These are phyloP conservation scores for Microcaecilia unicolor DNA, from an alignment of 2,797 vertebrate genomes.

Conservation along the genomic window DNA sequence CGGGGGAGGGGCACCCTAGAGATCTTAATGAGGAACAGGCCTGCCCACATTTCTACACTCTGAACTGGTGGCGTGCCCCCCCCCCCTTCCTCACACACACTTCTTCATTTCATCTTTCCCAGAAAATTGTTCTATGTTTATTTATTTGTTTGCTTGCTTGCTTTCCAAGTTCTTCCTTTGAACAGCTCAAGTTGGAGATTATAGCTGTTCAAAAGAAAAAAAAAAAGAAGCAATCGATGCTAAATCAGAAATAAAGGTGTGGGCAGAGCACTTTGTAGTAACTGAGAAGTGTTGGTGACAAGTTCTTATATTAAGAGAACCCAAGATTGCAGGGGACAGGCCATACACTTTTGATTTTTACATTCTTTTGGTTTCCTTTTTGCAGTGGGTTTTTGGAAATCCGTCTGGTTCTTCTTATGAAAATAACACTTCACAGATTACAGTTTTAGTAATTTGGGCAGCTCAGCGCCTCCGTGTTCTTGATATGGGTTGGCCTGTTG, in stretches of 20 bases:
- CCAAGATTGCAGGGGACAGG: slow-evolving; percentile 15
- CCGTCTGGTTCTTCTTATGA: slow-evolving; percentile 22
- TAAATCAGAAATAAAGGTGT: slow-evolving; percentile 27
- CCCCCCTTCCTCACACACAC: slow-evolving; percentile 72
- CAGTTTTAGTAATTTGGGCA: background rate
- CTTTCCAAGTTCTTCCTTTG: slow-evolving; percentile 62
- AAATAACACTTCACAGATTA: slow-evolving; percentile 20
- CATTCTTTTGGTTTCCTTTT: too few relatives aligned
- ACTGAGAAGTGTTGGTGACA: slow-evolving; percentile 25
- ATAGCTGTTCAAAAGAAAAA: slow-evolving; percentile 57
- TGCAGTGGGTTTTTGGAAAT: slow-evolving; percentile 5
- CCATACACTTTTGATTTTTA: slow-evolving; percentile 10
- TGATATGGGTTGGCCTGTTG: slow-evolving; percentile 41
- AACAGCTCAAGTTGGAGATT: slow-evolving; percentile 67
- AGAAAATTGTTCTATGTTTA: slow-evolving; percentile 71
- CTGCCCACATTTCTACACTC: slow-evolving; percentile 79
- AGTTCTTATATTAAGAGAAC: slow-evolving; percentile 18
- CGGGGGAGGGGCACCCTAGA: slow-evolving; percentile 75
- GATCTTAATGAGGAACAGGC: slow-evolving; percentile 92
- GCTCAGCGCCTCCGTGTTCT: slow-evolving; percentile 30
- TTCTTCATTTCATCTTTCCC: slow-evolving; percentile 72
- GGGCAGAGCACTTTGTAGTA: slow-evolving; percentile 26
- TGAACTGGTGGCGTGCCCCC: slow-evolving; percentile 70
- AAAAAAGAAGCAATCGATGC: slow-evolving; percentile 62
- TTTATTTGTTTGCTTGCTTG: slow-evolving; percentile 62